These are phyloP conservation scores for Zygogramma bicolorata DNA, from an alignment of 2,888 invertebrate species.

Conservation along the genomic window DNA sequence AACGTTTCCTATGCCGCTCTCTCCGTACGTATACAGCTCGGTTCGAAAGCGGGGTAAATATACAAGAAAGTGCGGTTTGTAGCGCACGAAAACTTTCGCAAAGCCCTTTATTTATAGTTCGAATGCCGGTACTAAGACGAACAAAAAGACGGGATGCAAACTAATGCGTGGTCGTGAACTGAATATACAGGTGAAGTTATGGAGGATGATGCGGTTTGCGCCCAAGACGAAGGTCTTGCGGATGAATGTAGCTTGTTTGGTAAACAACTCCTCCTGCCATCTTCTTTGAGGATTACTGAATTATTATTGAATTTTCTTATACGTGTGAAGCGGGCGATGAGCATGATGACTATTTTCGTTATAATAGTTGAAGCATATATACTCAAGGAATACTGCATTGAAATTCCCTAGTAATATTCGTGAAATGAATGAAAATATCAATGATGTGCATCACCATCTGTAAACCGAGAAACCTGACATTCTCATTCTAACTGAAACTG, in stretches of 20 bases:
- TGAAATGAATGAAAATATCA: too few species aligned
- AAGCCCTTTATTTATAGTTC: conserved; percentile 5
- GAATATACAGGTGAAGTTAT: background rate
- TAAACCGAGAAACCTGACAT: too few species aligned
- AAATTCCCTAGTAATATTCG: too few species aligned
- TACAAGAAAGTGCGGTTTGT: conserved; percentile 1
- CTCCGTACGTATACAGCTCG: conserved; percentile 4
- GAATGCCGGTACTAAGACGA: background rate
- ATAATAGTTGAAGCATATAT: too few species aligned
- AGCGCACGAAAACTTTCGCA: background rate
- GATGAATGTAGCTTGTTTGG: background rate
- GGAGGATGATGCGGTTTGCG: conserved; percentile 5
- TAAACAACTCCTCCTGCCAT: background rate
- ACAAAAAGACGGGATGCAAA: background rate
- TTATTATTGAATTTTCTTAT: too few species aligned
- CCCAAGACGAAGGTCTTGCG: background rate
- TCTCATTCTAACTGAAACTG: too few species aligned
- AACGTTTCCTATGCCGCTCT: conserved; percentile 38
- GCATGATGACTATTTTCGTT: too few species aligned
- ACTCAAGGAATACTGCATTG: too few species aligned
- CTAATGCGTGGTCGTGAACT: background rate
- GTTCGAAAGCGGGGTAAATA: background rate
- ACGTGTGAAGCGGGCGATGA: too few species aligned
- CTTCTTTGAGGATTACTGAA: too few species aligned
- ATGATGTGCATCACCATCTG: too few species aligned